These are phyloP conservation scores for Brachyptera risi DNA, from an alignment of 2,888 invertebrate genomes.

Conservation along the genomic window DNA sequence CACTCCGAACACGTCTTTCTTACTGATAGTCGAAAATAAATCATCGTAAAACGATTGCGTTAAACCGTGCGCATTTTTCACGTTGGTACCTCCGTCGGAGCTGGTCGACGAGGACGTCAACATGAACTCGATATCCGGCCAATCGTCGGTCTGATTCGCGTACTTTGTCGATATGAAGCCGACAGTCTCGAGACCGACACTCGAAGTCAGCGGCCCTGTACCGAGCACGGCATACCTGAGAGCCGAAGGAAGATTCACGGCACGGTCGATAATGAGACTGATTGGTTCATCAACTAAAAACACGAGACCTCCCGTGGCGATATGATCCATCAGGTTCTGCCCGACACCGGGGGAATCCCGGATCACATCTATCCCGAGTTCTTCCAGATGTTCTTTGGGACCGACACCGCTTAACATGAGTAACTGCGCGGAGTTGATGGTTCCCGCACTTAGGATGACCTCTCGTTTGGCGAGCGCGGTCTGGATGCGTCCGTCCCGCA, in stretches of 20 bases:
- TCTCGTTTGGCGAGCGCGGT: constrained; percentile 68
- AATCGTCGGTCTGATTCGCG: constrained; percentile 79
- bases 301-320: constrained; percentile 78
- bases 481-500: constrained; percentile 56
- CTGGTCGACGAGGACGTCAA: constrained; percentile 76
- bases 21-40: constrained; percentile 66
- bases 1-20: constrained; percentile 72
- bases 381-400: constrained; percentile 64
- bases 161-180: constrained; percentile 87
- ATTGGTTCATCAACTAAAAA: constrained; percentile 78
- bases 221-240: constrained; percentile 80
- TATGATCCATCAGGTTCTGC: constrained; percentile 83
- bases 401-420: constrained; percentile 90
- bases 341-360: constrained; percentile 80
- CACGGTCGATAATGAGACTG: constrained; percentile 72
- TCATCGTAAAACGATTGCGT: constrained; percentile 77
- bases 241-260: constrained; percentile 80
- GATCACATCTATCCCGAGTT: constrained; percentile 68
- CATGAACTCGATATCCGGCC: constrained; percentile 92
- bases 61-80: constrained; percentile 75
- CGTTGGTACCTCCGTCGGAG: constrained; percentile 69
- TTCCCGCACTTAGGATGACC: constrained; percentile 53
- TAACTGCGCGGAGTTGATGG: constrained; percentile 87
- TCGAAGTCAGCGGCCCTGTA: constrained; percentile 81
- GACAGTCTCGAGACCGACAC: constrained; percentile 81